phyloP scores from a whole-genome alignment of 2,113 vertebrate genomes.

The Calyptommatus sinebrachiatus region DNA sequence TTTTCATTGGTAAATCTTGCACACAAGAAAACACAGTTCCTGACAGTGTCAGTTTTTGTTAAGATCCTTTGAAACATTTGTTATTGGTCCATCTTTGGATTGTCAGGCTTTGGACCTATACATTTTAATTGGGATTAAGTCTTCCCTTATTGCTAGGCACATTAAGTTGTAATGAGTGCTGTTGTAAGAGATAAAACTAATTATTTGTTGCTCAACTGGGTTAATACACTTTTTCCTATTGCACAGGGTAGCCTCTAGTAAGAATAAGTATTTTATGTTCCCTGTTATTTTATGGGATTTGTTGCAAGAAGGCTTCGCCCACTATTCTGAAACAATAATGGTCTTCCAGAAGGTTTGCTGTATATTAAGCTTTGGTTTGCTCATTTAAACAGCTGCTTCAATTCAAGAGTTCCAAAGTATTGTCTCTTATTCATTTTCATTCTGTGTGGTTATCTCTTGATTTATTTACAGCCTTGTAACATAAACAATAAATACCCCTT shows the following conservation, averaged over 20 bases:
- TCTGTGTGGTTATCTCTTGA: slow-evolving; percentile 2
- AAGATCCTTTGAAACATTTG: not conserved
- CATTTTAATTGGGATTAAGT: not conserved
- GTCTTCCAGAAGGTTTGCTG: not conserved
- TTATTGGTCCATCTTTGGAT: not conserved
- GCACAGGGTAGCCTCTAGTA: not conserved
- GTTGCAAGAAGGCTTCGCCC: not conserved
- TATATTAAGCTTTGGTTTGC: not conserved
- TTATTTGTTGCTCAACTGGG: not conserved
- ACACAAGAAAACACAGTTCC: not conserved
- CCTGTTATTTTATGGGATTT: not conserved
- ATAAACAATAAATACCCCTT: slow-evolving; percentile 31
- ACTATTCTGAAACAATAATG: not conserved
- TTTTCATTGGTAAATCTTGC: not conserved
- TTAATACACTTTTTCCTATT: not conserved
- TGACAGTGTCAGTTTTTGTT: too few relatives aligned
- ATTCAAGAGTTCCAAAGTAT: not conserved
- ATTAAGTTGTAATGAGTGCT: not conserved
- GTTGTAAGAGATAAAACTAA: not conserved
- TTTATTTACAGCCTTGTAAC: not conserved
- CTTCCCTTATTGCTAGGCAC: not conserved
- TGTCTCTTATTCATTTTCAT: slow-evolving; percentile 4
- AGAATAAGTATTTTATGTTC: not conserved
- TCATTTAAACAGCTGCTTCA: not conserved
- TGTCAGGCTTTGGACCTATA: not conserved